Conservation (phyloP, 2,888 invertebrate genomes). For the Lasioglossum calceatum region DNA sequence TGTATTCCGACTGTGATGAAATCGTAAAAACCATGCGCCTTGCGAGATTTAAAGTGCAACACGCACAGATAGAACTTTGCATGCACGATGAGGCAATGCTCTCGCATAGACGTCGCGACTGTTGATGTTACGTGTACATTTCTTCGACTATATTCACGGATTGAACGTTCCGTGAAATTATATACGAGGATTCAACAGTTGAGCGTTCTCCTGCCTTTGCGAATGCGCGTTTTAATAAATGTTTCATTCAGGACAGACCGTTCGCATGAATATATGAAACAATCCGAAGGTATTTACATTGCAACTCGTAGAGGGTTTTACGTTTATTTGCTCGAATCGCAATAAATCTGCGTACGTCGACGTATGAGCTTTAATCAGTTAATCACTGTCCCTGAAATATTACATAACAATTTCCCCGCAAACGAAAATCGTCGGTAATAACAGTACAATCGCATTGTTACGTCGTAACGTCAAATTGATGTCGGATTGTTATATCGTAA, state of each 20-base stretch:
- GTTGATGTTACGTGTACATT: background rate
- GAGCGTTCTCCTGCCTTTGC: background rate
- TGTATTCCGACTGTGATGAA: background rate
- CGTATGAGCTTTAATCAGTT: background rate
- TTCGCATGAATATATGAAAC: background rate
- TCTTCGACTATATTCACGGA: background rate
- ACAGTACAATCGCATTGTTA: background rate
- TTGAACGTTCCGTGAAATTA: background rate
- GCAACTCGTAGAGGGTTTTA: background rate
- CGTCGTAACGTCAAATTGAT: background rate
- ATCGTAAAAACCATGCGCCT: background rate
- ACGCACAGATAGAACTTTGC: background rate
- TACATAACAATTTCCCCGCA: background rate
- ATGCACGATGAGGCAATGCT: background rate
- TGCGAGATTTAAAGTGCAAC: background rate
- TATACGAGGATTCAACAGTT: background rate
- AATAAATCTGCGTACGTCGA: background rate
- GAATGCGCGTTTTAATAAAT: background rate
- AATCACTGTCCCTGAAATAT: background rate
- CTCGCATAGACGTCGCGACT: background rate
- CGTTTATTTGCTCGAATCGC: background rate
- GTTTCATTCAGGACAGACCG: background rate
- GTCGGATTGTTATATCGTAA: background rate
- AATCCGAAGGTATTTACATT: background rate
- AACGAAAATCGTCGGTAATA: background rate